Evolutionary conservation across 2,888 invertebrate genomes (phyloP).

Genomic region (Opisthograptis luteolata): DNA sequence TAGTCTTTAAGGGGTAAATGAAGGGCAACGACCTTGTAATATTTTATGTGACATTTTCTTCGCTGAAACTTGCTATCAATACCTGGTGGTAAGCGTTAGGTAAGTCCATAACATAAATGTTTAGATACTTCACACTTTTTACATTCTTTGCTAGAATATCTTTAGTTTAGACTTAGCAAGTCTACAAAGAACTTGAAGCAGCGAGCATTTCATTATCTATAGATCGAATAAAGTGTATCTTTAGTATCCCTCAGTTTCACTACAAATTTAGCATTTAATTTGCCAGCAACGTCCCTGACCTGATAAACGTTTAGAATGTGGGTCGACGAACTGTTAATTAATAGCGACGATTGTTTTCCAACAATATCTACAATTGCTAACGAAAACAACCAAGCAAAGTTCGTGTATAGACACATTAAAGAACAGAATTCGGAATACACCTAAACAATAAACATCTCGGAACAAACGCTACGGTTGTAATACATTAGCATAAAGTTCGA

Average conservation of each 20-base stretch:
- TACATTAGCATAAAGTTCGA: constrained; percentile 38
- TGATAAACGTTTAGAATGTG: not conserved
- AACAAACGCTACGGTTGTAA: constrained; percentile 33
- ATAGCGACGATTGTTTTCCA: not conserved
- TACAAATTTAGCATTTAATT: not conserved
- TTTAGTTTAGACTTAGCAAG: no score
- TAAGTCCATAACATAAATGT: not conserved
- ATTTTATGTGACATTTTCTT: not conserved
- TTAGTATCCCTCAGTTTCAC: no score
- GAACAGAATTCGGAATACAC: constrained; percentile 27
- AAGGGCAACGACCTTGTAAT: constrained; percentile 6
- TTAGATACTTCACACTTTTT: not conserved
- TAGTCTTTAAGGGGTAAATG: constrained; percentile 4
- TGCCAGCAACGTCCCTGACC: not conserved
- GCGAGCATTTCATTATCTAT: no score
- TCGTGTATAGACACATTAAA: constrained; percentile 22
- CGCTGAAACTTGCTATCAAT: not conserved
- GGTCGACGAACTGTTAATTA: not conserved
- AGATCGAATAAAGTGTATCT: no score
- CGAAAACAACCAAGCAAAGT: constrained; percentile 7
- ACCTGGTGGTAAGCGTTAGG: not conserved
- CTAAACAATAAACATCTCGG: constrained; percentile 33
- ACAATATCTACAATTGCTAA: not conserved
- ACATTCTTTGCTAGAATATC: no score
- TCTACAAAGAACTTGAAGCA: no score